Evolutionary conservation across 2,113 vertebrate species (phyloP).

Genomic region (Enhydra lutris): DNA sequence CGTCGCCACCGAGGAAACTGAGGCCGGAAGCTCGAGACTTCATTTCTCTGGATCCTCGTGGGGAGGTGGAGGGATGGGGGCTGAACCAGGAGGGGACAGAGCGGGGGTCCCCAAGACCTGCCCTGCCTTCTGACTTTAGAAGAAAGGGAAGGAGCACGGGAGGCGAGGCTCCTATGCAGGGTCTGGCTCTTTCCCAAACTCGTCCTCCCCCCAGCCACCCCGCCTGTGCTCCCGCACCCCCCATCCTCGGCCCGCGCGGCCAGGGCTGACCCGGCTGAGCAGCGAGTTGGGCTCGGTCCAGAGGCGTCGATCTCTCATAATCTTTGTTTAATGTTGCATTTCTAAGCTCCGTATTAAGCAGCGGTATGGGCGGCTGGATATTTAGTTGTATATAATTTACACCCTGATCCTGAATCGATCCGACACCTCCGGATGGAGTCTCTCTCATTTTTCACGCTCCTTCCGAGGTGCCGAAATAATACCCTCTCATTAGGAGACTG

Average conservation of each 20-base stretch:
- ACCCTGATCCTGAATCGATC: constrained; percentile 94
- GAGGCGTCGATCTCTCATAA: constrained; percentile 79
- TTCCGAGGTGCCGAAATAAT: constrained; percentile 95
- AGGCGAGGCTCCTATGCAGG: neutral
- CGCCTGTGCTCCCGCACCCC: neutral
- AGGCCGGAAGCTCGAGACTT: neutral
- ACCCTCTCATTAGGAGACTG: constrained; percentile 96
- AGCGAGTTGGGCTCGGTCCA: constrained; percentile 59
- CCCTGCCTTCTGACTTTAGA: neutral
- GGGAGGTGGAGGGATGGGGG: neutral
- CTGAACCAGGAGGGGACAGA: accelerated
- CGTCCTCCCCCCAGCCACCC: too few relatives aligned
- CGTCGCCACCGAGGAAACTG: neutral
- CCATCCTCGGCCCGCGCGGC: neutral
- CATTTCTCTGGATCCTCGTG: neutral
- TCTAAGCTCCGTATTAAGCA: constrained; percentile 86
- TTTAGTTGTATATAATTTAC: constrained; percentile 92
- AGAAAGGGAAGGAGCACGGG: neutral
- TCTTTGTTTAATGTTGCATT: constrained; percentile 89
- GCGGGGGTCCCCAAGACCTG: neutral
- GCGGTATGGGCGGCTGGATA: constrained; percentile 85
- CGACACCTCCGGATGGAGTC: constrained; percentile 94
- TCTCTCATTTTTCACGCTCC: constrained; percentile 92
- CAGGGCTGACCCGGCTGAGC: constrained; percentile 25
- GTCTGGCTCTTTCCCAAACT: neutral